Percentiles rank a stretch among this genome's conserved stretches.
phyloP scores from a whole-genome alignment of 1,140 invertebrate species.

The Chelonus insularis region DNA sequence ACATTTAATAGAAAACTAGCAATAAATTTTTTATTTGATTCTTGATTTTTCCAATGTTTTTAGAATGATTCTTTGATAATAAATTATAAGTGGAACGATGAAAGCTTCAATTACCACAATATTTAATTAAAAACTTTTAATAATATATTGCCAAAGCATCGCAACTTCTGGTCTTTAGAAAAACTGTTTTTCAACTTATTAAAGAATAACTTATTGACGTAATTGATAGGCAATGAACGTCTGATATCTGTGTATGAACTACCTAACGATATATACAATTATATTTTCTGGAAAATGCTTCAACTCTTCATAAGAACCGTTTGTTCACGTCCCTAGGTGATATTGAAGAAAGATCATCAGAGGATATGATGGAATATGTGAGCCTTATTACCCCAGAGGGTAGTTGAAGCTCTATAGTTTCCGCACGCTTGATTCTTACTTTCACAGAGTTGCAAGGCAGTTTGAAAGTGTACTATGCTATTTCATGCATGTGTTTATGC shows the following conservation, averaged over 20 bases:
- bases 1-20: too few species aligned
- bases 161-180: too few species aligned
- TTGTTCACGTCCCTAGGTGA: conserved; percentile 1
- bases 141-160: too few species aligned
- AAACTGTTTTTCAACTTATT: too few species aligned
- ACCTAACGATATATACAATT: conserved; percentile 19
- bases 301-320: neutral
- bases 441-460: conserved; percentile 14
- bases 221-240: too few species aligned
- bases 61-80: too few species aligned
- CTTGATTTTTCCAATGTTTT: too few species aligned
- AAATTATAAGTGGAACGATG: too few species aligned
- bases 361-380: conserved; percentile 18
- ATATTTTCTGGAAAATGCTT: conserved; percentile 9
- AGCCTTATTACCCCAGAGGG: conserved; percentile 6
- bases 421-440: conserved; percentile 5
- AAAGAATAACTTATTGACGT: neutral
- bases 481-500: neutral
- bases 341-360: neutral
- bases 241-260: neutral
- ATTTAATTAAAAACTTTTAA: too few species aligned
- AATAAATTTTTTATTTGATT: too few species aligned
- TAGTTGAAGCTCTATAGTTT: neutral
- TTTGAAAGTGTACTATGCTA: neutral
- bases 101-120: too few species aligned